These are phyloP conservation scores for Fukomys damarensis DNA, from an alignment of 2,113 vertebrate genomes.

Conservation along the genomic window DNA sequence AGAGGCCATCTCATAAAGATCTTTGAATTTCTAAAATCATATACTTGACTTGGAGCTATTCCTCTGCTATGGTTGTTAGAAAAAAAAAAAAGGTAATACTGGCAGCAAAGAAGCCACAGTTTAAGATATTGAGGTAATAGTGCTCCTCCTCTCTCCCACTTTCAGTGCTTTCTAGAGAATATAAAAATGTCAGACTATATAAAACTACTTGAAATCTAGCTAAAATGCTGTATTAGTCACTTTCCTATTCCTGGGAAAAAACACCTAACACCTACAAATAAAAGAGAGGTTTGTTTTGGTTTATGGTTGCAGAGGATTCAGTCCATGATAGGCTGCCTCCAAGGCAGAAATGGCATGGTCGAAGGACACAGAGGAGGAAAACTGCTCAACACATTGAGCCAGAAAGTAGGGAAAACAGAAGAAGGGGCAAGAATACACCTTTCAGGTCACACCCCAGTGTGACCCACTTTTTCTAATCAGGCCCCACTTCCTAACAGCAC, in stretches of 20 bases:
- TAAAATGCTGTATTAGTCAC: background rate
- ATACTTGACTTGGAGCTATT: background rate
- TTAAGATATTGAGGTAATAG: background rate
- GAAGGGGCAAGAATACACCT: background rate
- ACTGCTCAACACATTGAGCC: background rate
- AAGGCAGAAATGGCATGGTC: background rate
- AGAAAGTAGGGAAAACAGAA: background rate
- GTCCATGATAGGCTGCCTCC: background rate
- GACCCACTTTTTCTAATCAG: background rate
- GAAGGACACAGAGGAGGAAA: background rate
- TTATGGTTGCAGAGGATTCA: background rate
- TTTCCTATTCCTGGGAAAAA: background rate
- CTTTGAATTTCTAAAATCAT: background rate
- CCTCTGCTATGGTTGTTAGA: background rate
- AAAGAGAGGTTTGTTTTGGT: background rate
- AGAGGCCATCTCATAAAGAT: background rate
- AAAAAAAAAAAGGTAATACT: background rate
- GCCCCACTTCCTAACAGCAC: background rate
- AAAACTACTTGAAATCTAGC: background rate
- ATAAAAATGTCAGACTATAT: constrained; percentile 8
- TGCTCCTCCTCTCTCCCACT: background rate
- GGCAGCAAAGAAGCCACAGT: background rate
- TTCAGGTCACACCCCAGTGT: background rate
- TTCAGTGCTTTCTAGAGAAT: background rate
- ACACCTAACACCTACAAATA: background rate